Evolutionary conservation across 2,888 invertebrate species (phyloP), one percentile per base, ranked within the genome.

Genomic region (Plusia festucae): DNA sequence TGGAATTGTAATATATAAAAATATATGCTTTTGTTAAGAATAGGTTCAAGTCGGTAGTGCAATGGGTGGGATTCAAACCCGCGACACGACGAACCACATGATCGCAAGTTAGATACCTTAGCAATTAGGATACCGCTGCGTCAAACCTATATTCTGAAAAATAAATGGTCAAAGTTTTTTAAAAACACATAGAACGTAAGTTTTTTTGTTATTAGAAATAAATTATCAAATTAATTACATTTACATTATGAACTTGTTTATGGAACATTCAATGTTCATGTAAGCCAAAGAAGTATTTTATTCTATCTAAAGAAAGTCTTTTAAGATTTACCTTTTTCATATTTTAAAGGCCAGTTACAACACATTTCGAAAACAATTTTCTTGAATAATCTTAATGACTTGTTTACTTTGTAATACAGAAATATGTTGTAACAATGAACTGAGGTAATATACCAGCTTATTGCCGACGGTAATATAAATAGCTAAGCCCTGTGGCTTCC

Each of bases 291-390:
- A 27, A 16, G 3, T 3, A 51, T 40, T 18, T 56, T 49, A 44
- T 34, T 55, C 27, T 13, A 40, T 6, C 18, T 53, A 60, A 44
- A 32, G 0, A 44, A 32, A 51, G 2, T 20, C 46, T 0, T 20
- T 2, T 7, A 8, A 20, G 54, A 46, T 8, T 30, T 51, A 11
- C 11, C 5, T 49, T 44, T 9, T 4, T 44, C 34, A 15, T 27
- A 66, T 54, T 49, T 67, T 34, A 53, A 53, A 9, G 9, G 22
- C 22, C 46, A 32, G 20, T 68, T 11, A 16, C 52, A n/a, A 56
- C 57, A 32, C 51, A 53, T 76, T 70, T 65, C 54, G 34, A 8
- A 57, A 72, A 60, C 54, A 70, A 75, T 72, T 71, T 69, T n/a
- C 51, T 58, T 55, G 51, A 68, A 68, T 55, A 64, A 62, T 32